Percentiles rank a stretch among this genome's conserved stretches.
Evolutionary conservation across 2,888 invertebrate genomes (phyloP).

Genomic region (Phortica magna): DNA sequence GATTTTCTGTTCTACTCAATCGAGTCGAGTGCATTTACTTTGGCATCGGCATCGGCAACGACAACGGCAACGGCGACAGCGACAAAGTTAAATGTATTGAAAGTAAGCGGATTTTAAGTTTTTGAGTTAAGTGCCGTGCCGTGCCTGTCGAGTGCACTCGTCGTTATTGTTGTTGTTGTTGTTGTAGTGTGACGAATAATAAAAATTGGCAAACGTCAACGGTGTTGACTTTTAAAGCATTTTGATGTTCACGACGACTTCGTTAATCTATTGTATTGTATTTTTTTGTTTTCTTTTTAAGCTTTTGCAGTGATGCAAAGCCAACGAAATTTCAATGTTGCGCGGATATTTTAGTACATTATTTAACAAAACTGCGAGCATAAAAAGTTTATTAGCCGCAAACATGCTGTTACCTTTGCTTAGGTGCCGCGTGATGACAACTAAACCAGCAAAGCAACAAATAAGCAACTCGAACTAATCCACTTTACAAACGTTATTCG

Average conservation of each 20-base stretch:
- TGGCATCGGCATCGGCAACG: neutral
- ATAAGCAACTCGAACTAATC: constrained; percentile 32
- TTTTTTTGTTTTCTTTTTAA: no score
- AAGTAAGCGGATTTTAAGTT: constrained; percentile 55
- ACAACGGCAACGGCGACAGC: neutral
- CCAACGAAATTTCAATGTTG: no score
- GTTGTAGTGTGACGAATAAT: no score
- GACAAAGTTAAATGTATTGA: constrained; percentile 48
- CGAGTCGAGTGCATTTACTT: constrained; percentile 12
- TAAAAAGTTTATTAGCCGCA: no score
- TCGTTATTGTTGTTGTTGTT: no score
- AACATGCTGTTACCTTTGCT: no score
- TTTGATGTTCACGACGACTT: neutral
- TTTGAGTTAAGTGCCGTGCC: constrained; percentile 18
- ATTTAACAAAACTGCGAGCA: no score
- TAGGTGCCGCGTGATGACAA: neutral
- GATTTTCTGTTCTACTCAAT: neutral
- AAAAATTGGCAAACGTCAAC: neutral
- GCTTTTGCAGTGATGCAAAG: no score
- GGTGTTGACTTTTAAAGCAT: neutral
- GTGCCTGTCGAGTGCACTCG: constrained; percentile 3
- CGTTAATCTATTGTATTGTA: no score
- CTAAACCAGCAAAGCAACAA: neutral
- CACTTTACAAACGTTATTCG: constrained; percentile 44
- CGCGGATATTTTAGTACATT: no score